A percentile compares a stretch with the other conserved stretches of the same genome.
phyloP scores from a whole-genome alignment of 1,140 invertebrate genomes.

The Thalassaphorura encarpata region DNA sequence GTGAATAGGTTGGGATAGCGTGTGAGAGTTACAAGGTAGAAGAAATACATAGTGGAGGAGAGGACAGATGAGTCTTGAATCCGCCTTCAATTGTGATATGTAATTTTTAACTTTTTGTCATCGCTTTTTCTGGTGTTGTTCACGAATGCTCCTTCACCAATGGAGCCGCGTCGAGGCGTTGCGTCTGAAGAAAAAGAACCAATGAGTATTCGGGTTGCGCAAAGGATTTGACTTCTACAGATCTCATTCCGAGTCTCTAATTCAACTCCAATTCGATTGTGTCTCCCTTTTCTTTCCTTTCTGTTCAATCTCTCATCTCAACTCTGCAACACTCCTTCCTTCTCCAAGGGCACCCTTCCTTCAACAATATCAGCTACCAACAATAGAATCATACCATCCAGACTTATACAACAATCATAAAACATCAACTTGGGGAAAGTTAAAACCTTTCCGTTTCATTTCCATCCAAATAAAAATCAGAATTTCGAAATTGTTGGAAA shows the following conservation, averaged over 20 bases:
- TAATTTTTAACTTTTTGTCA: constrained; percentile 34
- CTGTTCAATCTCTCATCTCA: not conserved
- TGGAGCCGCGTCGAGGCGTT: constrained; percentile 32
- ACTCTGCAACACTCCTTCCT: not conserved
- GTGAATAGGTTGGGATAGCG: not conserved
- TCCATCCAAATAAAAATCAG: too few relatives aligned
- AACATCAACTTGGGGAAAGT: too few relatives aligned
- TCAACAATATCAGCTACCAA: too few relatives aligned
- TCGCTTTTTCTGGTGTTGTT: constrained; percentile 29
- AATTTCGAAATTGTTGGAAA: too few relatives aligned
- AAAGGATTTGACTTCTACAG: constrained; percentile 24
- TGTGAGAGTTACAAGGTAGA: not conserved
- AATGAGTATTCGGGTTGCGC: constrained; percentile 32
- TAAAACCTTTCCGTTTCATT: too few relatives aligned
- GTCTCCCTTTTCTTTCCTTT: constrained; percentile 6
- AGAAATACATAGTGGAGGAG: constrained; percentile 14
- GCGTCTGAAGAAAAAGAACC: constrained; percentile 28
- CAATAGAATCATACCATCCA: too few relatives aligned
- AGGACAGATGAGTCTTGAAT: constrained; percentile 31
- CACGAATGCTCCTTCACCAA: constrained; percentile 27
- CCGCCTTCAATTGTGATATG: constrained; percentile 33
- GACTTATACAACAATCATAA: too few relatives aligned
- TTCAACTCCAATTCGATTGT: constrained; percentile 30
- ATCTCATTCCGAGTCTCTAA: constrained; percentile 5
- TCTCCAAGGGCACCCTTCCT: not conserved